A percentile compares a stretch with the other conserved stretches of the same genome.
Evolutionary conservation across 2,888 invertebrate genomes (phyloP).

Genomic region (Phyllotreta cruciferae): DNA sequence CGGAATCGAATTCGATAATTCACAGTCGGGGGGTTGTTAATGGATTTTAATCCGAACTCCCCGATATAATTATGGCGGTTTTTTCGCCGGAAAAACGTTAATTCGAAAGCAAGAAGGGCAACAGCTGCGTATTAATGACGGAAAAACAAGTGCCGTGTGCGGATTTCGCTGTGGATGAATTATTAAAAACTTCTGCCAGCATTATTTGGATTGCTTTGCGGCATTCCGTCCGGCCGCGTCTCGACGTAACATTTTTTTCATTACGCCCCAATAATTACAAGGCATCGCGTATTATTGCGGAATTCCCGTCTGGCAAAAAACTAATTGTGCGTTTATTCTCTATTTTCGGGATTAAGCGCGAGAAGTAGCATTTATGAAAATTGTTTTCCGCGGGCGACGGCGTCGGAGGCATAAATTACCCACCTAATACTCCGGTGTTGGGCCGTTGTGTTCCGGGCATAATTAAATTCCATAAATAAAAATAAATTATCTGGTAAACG

Average conservation of each 20-base stretch:
- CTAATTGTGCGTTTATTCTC: constrained; percentile 19
- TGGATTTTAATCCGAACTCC: constrained; percentile 14
- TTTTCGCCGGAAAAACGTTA: constrained; percentile 27
- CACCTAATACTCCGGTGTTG: constrained; percentile 31
- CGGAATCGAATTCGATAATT: not conserved
- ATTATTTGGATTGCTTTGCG: not conserved
- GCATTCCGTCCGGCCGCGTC: no score
- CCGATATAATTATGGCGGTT: constrained; percentile 23
- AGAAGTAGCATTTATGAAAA: constrained; percentile 23
- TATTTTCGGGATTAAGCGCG: constrained; percentile 22
- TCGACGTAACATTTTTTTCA: not conserved
- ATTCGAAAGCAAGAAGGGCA: constrained; percentile 20
- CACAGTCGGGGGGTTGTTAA: not conserved
- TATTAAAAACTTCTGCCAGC: constrained; percentile 3
- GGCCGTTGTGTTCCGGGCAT: constrained; percentile 41
- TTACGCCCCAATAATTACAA: not conserved
- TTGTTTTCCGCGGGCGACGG: constrained; percentile 23
- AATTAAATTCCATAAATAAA: constrained; percentile 56
- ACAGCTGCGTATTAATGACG: constrained; percentile 25
- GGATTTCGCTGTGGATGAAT: constrained; percentile 3
- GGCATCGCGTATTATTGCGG: not conserved
- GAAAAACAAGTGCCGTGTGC: constrained; percentile 14
- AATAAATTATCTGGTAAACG: constrained; percentile 52
- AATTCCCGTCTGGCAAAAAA: constrained; percentile 1
- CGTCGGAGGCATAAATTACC: constrained; percentile 25